These are phyloP conservation scores for Conus betulinus DNA, from an alignment of 1,140 invertebrate species.

Conservation along the genomic window DNA sequence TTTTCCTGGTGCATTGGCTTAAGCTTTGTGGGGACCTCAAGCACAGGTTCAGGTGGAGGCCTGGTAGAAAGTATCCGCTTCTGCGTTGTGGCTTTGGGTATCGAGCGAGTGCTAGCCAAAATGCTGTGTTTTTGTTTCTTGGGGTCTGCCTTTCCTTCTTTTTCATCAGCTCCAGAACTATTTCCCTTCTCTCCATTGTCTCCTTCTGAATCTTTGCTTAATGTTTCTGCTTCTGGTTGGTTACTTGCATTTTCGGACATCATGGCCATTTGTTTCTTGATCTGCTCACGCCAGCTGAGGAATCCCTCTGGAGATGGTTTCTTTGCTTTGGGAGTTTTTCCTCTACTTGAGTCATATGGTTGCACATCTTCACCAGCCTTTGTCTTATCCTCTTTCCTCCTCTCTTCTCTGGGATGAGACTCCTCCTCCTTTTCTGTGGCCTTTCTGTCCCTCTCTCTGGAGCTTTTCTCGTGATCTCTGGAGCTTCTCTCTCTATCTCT, in stretches of 20 bases:
- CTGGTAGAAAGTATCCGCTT: too few relatives aligned
- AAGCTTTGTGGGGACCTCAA: too few relatives aligned
- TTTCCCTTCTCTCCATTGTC: neutral
- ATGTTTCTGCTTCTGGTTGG: neutral
- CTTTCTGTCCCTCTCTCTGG: neutral
- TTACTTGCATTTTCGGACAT: neutral
- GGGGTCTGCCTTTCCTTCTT: neutral
- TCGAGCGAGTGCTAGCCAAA: neutral
- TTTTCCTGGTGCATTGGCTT: too few relatives aligned
- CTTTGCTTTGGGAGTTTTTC: neutral
- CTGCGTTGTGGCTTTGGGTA: neutral
- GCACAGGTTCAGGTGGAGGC: too few relatives aligned
- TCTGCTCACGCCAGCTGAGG: neutral
- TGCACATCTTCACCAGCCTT: neutral
- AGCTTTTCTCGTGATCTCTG: neutral
- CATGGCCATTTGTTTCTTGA: neutral
- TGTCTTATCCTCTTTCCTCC: neutral
- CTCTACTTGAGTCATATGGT: too few relatives aligned
- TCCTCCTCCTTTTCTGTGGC: neutral
- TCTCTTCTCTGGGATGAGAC: neutral
- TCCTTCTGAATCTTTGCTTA: neutral
- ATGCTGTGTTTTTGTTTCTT: neutral
- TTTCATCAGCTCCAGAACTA: neutral
- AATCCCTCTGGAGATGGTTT: neutral
- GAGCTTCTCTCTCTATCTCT: neutral